Evolutionary conservation across 2,113 vertebrate genomes (phyloP).

Genomic region (Vidua macroura): DNA sequence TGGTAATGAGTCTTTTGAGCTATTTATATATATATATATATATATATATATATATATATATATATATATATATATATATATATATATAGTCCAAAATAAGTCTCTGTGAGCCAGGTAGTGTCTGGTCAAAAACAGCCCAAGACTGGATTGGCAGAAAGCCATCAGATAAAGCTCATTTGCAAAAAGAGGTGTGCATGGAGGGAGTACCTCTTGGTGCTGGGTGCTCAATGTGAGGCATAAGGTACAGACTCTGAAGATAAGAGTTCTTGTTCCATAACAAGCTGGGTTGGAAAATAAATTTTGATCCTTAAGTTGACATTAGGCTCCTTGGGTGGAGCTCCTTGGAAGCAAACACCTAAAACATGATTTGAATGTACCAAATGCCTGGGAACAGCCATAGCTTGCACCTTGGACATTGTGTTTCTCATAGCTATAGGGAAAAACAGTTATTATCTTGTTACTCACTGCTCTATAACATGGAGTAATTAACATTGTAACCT

Average conservation of each 20-base stretch:
- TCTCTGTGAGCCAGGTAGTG: neutral
- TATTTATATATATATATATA: neutral
- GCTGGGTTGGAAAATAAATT: neutral
- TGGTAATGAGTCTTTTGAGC: neutral
- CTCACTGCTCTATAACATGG: neutral
- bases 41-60: too few species aligned
- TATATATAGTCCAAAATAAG: neutral
- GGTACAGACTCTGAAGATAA: neutral
- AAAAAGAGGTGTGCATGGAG: neutral
- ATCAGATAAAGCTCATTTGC: neutral
- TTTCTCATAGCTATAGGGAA: constrained; percentile 2
- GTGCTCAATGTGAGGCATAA: neutral
- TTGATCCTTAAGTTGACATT: neutral
- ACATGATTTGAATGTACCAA: neutral
- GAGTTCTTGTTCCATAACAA: neutral
- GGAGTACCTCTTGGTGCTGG: neutral
- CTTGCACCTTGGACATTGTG: neutral
- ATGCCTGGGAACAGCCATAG: neutral
- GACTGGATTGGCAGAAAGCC: neutral
- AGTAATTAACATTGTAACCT: neutral
- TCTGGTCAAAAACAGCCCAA: neutral
- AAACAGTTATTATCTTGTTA: constrained; percentile 17
- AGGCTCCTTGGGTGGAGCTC: neutral
- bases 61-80: too few species aligned
- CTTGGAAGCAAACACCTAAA: neutral